Evolutionary conservation across 2,888 invertebrate species (phyloP).

Genomic region (Stenchaetothrips biformis): DNA sequence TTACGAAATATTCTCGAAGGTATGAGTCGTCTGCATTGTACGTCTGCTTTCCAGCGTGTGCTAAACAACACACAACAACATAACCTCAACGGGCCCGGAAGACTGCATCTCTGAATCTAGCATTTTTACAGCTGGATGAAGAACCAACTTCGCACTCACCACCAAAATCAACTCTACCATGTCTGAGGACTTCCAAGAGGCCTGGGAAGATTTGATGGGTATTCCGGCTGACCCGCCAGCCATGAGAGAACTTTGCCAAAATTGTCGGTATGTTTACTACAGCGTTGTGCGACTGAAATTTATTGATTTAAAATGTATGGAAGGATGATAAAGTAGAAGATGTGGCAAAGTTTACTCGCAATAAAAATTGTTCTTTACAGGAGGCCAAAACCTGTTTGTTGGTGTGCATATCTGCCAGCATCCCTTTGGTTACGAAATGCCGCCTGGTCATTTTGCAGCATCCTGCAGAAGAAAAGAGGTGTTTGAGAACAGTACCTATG

Average conservation of each 20-base stretch:
- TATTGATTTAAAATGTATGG: no score
- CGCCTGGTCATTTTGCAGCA: conserved; percentile 81
- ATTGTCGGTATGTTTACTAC: conserved; percentile 62
- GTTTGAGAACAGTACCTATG: conserved; percentile 86
- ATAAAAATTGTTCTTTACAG: conserved; percentile 49
- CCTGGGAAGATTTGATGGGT: conserved; percentile 66
- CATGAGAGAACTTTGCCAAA: conserved; percentile 63
- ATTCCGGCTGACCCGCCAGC: conserved; percentile 72
- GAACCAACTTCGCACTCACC: no score
- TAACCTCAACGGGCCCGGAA: no score
- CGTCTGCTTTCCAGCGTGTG: no score
- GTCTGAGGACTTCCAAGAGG: conserved; percentile 42
- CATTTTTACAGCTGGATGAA: no score
- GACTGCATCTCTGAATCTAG: no score
- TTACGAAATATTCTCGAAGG: no score
- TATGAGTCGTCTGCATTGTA: no score
- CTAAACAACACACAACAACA: no score
- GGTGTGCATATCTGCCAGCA: conserved; percentile 77
- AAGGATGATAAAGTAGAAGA: no score
- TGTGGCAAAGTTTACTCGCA: no score
- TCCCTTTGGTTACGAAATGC: conserved; percentile 63
- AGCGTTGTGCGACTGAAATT: no score
- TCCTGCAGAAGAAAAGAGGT: conserved; percentile 87
- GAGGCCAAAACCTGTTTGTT: conserved; percentile 80
- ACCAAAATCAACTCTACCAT: conserved; percentile 29